Evolutionary conservation across 2,888 invertebrate genomes (phyloP), one percentile per base, ranked within the genome.

Genomic region (Cheilosia urbana): DNA sequence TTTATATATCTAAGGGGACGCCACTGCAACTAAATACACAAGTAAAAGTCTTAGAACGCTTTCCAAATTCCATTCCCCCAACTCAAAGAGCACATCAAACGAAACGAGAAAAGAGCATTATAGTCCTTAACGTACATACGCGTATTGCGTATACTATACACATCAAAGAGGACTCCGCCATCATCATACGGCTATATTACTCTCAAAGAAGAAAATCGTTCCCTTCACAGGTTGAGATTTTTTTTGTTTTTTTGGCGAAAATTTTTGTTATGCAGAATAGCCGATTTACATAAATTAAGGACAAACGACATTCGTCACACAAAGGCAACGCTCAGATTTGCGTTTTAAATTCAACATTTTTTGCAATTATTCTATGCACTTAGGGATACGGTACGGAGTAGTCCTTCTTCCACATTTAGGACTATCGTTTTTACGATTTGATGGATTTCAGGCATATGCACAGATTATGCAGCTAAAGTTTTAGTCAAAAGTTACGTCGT

Each of bases 291-390:
- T 47, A 47, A 47, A 45, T 45, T 17, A 45, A 6, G 17, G 45
- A 47, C 17, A 6, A 47, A 47, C 7, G n/a, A 47, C 45, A 17
- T 45, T n/a, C n/a, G 9, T n/a, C 30, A 47, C 7, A n/a, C 17
- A 19, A 17, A 17, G 17, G n/a, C 45, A 9, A 19, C 2, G 1
- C 17, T 47, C 5, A 47, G 19, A 47, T 40, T 58, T 37, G 19
- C 17, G 1, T 19, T 58, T 9, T 21, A 37, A 37, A 11, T 15
- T 4, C 0, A n/a, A 34, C 21, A 40, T 42, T 6, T 45, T 42
- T 72, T 13, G 40, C 60, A 72, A 72, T 62, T 40, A 51, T 62
- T 27, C 62, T 53, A 72, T 72, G 60, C 72, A 72, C 72, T 72
- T 62, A 60, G 34, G 60, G 51, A 30, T 15, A 65, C 21, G 13